Evolutionary conservation across 2,797 vertebrate species (phyloP), one percentile per base, ranked within the genome.

Genomic region (Girardinus metallicus): DNA sequence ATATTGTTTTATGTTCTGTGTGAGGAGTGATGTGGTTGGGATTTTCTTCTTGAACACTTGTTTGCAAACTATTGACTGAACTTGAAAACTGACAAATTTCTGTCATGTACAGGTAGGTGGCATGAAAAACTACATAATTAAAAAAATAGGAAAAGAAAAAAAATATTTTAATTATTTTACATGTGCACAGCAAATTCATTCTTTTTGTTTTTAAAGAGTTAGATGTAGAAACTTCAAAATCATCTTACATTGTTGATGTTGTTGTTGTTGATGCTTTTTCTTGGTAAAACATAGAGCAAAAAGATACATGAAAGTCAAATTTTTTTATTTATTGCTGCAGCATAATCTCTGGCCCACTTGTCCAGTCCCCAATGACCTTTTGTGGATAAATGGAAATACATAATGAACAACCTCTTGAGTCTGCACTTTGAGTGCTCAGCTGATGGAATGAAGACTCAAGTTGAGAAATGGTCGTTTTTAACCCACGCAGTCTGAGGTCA

Each of bases 401-500:
- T 29, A 26, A 51, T 55, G 26, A 26, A 57, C 31, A 60, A 31
- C 1, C 57, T 60, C 29, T 29, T 29, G 5, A 31, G 12, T 34
- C 57, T 34, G 13, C 7, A 34, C 13, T 31, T 62, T 11, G 23
- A 34, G 13, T 62, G 31, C 15, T 62, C 29, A 62, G 31, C 31
- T 62, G 60, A 31, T 62, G 5, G 12, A 60, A 60, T 0, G 31
- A 60, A 60, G 11, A 60, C n/a, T 57, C n/a, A 57, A 29, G 29
- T 34, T 62, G 60, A 62, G 60, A 62, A 34, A 62, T 62, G 13
- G 29, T 16, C 34, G 31, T 34, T 62, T 62, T 18, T 83, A 88
- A 91, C 86, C 41, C 66, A 68, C 16, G 1, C 74, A 79, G 76
- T 47, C 57, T 11, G n/a, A 51, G 72, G 72, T 83, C 80, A 81